A percentile compares a stretch with the other conserved stretches of the same genome.
These are phyloP conservation scores for Melipona quadrifasciata DNA, from an alignment of 1,140 invertebrate species.

Conservation along the genomic window DNA sequence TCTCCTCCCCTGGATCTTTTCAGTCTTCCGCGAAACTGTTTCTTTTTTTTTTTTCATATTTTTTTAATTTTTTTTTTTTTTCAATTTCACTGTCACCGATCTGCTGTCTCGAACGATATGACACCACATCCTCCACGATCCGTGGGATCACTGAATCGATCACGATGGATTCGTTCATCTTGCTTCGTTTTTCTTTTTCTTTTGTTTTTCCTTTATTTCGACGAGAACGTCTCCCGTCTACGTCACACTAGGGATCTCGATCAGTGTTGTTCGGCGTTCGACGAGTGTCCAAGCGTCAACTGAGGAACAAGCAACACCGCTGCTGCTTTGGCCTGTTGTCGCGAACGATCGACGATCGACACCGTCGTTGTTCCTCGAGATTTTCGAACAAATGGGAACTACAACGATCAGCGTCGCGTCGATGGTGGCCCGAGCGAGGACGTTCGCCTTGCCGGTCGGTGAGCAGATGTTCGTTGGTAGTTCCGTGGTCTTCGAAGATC, in stretches of 20 bases:
- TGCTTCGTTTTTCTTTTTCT: neutral
- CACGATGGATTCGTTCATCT: neutral
- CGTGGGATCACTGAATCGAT: neutral
- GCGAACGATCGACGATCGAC: neutral
- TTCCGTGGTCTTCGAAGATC: slow-evolving; percentile 2
- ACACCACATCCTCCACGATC: neutral
- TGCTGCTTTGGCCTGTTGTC: slow-evolving; percentile 6
- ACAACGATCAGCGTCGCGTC: neutral
- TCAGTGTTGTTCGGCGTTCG: neutral
- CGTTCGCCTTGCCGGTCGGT: neutral
- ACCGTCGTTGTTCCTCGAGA: neutral
- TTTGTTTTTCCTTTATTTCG: neutral
- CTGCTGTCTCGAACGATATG: neutral
- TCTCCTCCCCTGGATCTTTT: neutral
- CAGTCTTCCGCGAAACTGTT: slow-evolving; percentile 6
- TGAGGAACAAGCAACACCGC: slow-evolving; percentile 34
- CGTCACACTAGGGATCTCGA: neutral
- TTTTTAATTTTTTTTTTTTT: neutral
- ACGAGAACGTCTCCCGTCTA: neutral
- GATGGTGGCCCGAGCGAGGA: neutral
- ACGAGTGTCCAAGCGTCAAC: slow-evolving; percentile 48
- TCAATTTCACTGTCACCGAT: slow-evolving; percentile 14
- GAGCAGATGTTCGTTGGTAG: neutral
- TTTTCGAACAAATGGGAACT: slow-evolving; percentile 1
- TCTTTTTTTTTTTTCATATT: neutral